These are phyloP conservation scores for Tympanoctomys barrerae DNA, from an alignment of 2,797 vertebrate genomes.

Conservation along the genomic window DNA sequence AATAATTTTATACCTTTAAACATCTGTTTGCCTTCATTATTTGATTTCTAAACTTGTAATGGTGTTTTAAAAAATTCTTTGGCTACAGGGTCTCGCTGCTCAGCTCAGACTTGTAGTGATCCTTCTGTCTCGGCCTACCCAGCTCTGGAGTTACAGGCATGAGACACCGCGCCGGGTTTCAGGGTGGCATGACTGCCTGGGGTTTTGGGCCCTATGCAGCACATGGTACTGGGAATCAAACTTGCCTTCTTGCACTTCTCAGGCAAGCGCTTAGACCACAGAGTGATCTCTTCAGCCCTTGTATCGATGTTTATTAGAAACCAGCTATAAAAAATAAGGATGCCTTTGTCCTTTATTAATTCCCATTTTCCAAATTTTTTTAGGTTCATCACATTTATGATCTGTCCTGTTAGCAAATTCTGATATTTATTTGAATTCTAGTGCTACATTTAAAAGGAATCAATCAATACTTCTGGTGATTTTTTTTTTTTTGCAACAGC, in stretches of 20 bases:
- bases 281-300: too few relatives aligned
- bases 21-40: neutral
- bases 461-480: neutral
- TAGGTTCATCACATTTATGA: neutral
- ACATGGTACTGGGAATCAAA: too few relatives aligned
- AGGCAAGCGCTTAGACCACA: too few relatives aligned
- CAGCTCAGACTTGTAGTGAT: too few relatives aligned
- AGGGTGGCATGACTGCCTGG: too few relatives aligned
- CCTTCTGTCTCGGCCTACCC: too few relatives aligned
- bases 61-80: too few relatives aligned
- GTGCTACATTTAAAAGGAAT: neutral
- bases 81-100: too few relatives aligned
- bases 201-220: too few relatives aligned
- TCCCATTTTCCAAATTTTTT: neutral
- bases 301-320: neutral
- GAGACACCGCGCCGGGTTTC: too few relatives aligned
- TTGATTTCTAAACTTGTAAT: neutral
- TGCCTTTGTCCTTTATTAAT: neutral
- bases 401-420: neutral
- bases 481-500: neutral
- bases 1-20: neutral
- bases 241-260: too few relatives aligned
- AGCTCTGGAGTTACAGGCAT: too few relatives aligned
- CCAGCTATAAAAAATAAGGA: neutral
- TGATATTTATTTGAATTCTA: constrained; percentile 17